A percentile compares a stretch with the other conserved stretches of the same genome.
Evolutionary conservation across 2,113 vertebrate species (phyloP).

Genomic region (Aythya baeri): DNA sequence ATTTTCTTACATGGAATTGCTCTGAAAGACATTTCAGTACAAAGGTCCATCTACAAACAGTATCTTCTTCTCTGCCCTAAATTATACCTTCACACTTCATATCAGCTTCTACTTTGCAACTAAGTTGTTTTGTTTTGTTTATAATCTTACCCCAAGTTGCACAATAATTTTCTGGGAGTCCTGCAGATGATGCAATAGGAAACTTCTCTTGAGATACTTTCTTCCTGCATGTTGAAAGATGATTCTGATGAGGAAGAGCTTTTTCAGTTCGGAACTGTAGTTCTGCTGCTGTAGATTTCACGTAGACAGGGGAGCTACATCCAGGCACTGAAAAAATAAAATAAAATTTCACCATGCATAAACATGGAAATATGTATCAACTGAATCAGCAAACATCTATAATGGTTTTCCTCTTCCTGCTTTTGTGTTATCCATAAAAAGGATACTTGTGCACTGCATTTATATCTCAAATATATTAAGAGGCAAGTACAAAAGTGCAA

Average conservation of each 20-base stretch:
- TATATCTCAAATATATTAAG: not conserved
- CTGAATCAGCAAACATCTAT: not conserved
- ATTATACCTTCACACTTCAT: rapidly evolving
- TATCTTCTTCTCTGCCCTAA: not conserved
- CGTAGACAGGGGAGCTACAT: not conserved
- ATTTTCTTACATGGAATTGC: not conserved
- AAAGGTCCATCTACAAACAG: not conserved
- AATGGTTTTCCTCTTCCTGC: not conserved
- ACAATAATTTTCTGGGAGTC: not conserved
- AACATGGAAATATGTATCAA: not conserved
- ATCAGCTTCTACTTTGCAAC: not conserved
- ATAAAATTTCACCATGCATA: not conserved
- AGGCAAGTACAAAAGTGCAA: rapidly evolving
- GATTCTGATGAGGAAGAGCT: not conserved
- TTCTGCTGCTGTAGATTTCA: not conserved
- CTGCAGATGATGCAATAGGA: not conserved
- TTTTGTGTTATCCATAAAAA: not conserved
- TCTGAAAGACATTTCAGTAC: not conserved
- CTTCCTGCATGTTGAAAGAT: not conserved
- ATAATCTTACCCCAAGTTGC: slow-evolving; percentile 27
- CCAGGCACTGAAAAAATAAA: not conserved
- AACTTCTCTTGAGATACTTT: not conserved
- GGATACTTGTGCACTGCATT: not conserved
- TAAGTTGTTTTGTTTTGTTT: not conserved
- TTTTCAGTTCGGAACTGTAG: not conserved